Evolutionary conservation across 2,113 vertebrate genomes (phyloP).

Genomic region (Connochaetes taurinus): DNA sequence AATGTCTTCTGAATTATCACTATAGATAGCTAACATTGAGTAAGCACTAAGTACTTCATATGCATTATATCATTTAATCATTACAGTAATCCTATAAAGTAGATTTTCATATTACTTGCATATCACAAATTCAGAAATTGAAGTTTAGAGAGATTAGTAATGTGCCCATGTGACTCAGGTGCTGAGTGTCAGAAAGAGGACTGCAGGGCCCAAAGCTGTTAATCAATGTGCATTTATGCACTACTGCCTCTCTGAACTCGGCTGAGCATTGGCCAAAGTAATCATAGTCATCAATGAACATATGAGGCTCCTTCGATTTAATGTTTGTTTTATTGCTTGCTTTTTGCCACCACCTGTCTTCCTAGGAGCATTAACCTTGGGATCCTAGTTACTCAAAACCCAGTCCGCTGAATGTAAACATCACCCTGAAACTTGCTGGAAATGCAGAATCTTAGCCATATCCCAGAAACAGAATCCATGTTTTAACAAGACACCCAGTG

Average conservation of each 20-base stretch:
- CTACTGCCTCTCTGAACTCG: background rate
- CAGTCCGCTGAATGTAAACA: fast-evolving
- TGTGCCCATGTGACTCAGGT: background rate
- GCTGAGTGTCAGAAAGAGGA: background rate
- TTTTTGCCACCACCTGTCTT: background rate
- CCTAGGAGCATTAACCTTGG: background rate
- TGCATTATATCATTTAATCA: background rate
- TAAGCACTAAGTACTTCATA: background rate
- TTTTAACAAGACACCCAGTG: background rate
- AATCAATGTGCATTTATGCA: background rate
- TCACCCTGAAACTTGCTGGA: background rate
- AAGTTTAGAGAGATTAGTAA: background rate
- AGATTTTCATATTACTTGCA: background rate
- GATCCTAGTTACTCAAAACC: background rate
- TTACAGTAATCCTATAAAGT: background rate
- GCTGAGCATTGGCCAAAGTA: background rate
- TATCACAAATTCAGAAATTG: background rate
- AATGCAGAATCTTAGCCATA: background rate
- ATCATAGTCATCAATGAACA: background rate
- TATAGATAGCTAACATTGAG: background rate
- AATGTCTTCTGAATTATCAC: background rate
- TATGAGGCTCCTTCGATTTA: background rate
- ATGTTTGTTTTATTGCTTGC: background rate
- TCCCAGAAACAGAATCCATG: background rate
- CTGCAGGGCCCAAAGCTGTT: background rate